These are phyloP conservation scores for Cataglyphis livida DNA, from an alignment of 2,888 invertebrate species.

Conservation along the genomic window DNA sequence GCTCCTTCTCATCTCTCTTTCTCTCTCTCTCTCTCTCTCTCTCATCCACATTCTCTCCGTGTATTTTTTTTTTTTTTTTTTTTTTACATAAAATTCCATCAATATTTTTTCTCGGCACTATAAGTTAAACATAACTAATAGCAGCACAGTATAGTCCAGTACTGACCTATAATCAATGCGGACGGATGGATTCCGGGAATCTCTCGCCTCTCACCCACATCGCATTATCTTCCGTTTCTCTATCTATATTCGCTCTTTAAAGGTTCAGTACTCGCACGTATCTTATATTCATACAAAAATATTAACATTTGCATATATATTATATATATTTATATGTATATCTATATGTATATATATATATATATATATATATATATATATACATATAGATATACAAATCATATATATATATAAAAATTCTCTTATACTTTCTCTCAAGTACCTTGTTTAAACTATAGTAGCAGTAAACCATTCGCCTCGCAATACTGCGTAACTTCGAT, in stretches of 20 bases:
- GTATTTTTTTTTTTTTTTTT: constrained; percentile 61
- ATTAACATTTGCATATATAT: constrained; percentile 79
- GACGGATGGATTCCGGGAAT: constrained; percentile 83
- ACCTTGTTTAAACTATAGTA: constrained; percentile 67
- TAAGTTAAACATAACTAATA: constrained; percentile 81
- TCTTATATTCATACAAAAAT: constrained; percentile 83
- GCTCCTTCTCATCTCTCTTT: constrained; percentile 26
- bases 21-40: constrained; percentile 41
- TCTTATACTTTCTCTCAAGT: constrained; percentile 70
- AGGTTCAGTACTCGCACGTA: constrained; percentile 84
- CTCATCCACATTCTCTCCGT: constrained; percentile 51
- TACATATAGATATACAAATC: constrained; percentile 1
- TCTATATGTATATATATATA: constrained; percentile 55
- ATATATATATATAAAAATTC: constrained; percentile 68
- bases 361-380: constrained; percentile 20
- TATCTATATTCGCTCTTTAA: constrained; percentile 73
- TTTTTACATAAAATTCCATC: constrained; percentile 61
- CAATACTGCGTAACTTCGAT: constrained; percentile 65
- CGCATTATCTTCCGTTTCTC: constrained; percentile 50
- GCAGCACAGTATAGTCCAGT: constrained; percentile 85
- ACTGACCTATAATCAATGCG: constrained; percentile 86
- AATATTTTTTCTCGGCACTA: constrained; percentile 65
- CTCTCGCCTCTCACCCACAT: constrained; percentile 62
- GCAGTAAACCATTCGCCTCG: constrained; percentile 70
- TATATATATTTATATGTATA: constrained; percentile 65